Evolutionary conservation across 2,888 invertebrate species (phyloP), one percentile per base, ranked within the genome.

Genomic region (Xiphydria camelus): DNA sequence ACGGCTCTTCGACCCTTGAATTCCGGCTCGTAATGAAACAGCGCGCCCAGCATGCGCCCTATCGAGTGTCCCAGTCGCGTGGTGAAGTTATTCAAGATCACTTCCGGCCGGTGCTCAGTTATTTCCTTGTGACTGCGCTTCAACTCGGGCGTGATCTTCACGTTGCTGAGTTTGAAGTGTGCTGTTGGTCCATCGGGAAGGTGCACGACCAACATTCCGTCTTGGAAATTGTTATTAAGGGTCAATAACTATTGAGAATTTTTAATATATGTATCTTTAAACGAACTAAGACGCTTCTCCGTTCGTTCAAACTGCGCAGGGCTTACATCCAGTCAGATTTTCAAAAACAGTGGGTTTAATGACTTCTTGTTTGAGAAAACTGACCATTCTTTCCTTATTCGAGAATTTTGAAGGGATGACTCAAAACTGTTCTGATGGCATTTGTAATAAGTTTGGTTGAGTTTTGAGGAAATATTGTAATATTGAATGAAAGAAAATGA

Each of bases 121-220:
- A 94, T 89, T 72, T 92, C 90, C 64, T 85, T 87, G 65, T 88
- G 86, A 65, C 83, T 84, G 52, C 85, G 84, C 54, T 86, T 85
- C 33, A 96, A 80, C 62, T 95, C 92, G 15, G 90, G 87, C 0
- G 94, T 93, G 36, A 95, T 86, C 72, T 88, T 90, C 1, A 97
- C 91, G 75, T 91, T 96, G 61, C 93, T 93, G 14, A 99, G 74
- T 70, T 92, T 89, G 74, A 98, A 99, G 75, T 94, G 91, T 10
- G 96, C 94, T 0, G 99, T 98, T 0, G 99, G 99, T 0, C 99
- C 99, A 57, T 92, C 86, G 0, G 99, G 99, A 49, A 99, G 79
- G 78, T 99, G 98, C 50, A 94, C 87, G 2, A 99, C 79, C 12
- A 98, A 79, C 71, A 99, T 80, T 2, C 94, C 97, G 78, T 96